phyloP scores from a whole-genome alignment of 2,797 vertebrate species.

The Molossus molossus region DNA sequence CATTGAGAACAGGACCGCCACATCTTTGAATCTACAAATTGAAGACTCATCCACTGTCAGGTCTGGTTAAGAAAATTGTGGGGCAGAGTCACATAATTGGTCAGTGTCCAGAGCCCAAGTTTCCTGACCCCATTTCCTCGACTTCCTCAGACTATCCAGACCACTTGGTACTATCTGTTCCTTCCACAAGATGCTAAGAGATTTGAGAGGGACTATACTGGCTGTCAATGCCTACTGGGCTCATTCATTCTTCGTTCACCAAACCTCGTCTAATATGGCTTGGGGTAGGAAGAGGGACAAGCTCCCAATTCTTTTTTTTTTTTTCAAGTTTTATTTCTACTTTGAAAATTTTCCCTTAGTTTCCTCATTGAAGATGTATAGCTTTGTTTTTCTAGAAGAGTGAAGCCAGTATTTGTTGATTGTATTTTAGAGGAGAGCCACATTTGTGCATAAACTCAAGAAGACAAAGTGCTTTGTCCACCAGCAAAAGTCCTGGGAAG shows the following conservation, averaged over 20 bases:
- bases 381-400: conserved; percentile 62
- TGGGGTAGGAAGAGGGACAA: neutral
- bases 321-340: neutral
- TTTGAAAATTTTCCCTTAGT: conserved; percentile 35
- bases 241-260: neutral
- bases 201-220: neutral
- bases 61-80: neutral
- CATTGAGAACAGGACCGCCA: neutral
- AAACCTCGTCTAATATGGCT: neutral
- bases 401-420: conserved; percentile 55
- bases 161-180: neutral
- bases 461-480: conserved; percentile 51
- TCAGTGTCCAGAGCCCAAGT: neutral
- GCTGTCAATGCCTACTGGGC: neutral
- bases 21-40: neutral
- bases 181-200: neutral
- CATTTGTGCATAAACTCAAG: conserved; percentile 3
- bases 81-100: neutral
- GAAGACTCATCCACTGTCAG: neutral
- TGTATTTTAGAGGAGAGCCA: conserved; percentile 63
- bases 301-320: neutral
- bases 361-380: neutral
- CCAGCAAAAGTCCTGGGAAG: conserved; percentile 2
- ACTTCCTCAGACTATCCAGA: neutral
- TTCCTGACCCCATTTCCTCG: neutral